Evolutionary conservation across 2,888 invertebrate species (phyloP).

Genomic region (Andrena fulva): DNA sequence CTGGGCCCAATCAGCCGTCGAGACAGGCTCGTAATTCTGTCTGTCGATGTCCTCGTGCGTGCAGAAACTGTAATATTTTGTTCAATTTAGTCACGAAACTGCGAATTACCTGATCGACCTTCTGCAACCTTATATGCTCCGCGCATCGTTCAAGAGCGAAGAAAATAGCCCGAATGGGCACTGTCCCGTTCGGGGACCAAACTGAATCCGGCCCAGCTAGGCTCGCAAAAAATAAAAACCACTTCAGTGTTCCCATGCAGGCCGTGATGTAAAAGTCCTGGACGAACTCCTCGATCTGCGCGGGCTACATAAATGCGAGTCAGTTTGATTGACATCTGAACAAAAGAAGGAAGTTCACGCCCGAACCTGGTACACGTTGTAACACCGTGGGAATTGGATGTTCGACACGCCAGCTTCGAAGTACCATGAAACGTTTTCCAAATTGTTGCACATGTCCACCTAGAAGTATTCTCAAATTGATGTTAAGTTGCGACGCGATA

Average conservation of each 20-base stretch:
- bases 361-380: slow-evolving; percentile 62
- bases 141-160: slow-evolving; percentile 65
- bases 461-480: slow-evolving; percentile 21
- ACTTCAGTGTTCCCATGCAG: slow-evolving; percentile 64
- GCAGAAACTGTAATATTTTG: slow-evolving; percentile 45
- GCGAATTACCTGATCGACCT: background rate
- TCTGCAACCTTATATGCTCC: slow-evolving; percentile 63
- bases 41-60: slow-evolving; percentile 66
- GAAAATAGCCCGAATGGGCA: slow-evolving; percentile 58
- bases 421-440: slow-evolving; percentile 67
- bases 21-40: slow-evolving; percentile 14
- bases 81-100: background rate
- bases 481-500: background rate
- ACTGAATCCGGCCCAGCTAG: slow-evolving; percentile 50
- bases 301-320: slow-evolving; percentile 30
- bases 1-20: slow-evolving; percentile 52
- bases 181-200: slow-evolving; percentile 55
- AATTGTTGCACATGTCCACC: slow-evolving; percentile 70
- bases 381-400: slow-evolving; percentile 69
- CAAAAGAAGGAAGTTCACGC: background rate
- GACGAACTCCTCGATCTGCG: slow-evolving; percentile 62
- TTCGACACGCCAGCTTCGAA: slow-evolving; percentile 64
- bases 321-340: background rate
- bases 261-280: slow-evolving; percentile 68
- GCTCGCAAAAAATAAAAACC: slow-evolving; percentile 58